Conservation (phyloP, 2,888 invertebrate species). For the Ormyrus rosae region DNA sequence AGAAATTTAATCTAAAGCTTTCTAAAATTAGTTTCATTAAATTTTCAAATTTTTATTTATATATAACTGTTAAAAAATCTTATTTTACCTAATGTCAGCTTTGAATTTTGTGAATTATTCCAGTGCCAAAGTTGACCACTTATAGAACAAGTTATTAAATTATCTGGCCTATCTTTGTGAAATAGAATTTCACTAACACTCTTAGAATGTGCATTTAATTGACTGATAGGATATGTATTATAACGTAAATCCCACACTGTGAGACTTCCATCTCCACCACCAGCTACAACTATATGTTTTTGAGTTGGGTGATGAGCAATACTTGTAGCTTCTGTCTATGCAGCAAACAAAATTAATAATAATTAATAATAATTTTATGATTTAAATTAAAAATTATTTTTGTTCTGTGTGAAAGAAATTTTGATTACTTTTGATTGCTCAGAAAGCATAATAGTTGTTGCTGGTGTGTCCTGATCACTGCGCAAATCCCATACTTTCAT, state of each 20-base stretch:
- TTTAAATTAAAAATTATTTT: constrained; percentile 19
- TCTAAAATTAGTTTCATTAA: no score
- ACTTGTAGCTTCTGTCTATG: constrained; percentile 84
- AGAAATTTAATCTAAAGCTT: no score
- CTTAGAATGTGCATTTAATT: constrained; percentile 86
- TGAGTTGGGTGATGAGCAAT: constrained; percentile 91
- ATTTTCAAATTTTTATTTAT: constrained; percentile 75
- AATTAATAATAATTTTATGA: background rate
- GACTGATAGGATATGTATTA: constrained; percentile 88
- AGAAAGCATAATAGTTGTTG: constrained; percentile 83
- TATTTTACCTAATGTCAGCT: constrained; percentile 67
- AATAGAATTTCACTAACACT: constrained; percentile 91
- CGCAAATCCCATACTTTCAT: constrained; percentile 94
- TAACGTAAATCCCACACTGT: constrained; percentile 94
- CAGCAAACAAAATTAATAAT: constrained; percentile 33
- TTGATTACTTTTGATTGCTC: constrained; percentile 78
- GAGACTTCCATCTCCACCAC: constrained; percentile 90
- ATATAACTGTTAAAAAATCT: constrained; percentile 47
- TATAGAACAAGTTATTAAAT: constrained; percentile 87
- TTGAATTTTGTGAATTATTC: constrained; percentile 78
- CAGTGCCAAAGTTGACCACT: constrained; percentile 94
- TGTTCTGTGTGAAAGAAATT: background rate
- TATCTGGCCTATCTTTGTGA: constrained; percentile 90
- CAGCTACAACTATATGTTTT: constrained; percentile 89
- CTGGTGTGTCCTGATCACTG: constrained; percentile 80